Conservation (phyloP, 2,797 vertebrate species). For the Semaprochilodus insignis region DNA sequence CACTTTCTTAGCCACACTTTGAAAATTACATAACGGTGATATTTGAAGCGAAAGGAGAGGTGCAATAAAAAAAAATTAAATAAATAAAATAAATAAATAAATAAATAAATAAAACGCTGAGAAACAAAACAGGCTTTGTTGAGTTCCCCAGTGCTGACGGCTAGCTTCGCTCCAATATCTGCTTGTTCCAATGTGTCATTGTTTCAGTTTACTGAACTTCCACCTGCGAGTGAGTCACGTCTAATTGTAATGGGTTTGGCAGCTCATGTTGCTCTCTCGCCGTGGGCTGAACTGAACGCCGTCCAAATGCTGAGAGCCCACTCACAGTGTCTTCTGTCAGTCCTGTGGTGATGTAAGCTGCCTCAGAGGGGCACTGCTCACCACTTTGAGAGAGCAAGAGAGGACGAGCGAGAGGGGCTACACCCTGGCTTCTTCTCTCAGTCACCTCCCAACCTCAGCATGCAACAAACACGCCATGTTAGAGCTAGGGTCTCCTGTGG, state of each 20-base stretch:
- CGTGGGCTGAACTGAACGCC: conserved; percentile 55
- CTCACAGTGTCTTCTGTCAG: conserved; percentile 53
- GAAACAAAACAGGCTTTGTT: conserved; percentile 29
- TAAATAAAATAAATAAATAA: too few species aligned
- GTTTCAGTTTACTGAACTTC: conserved; percentile 40
- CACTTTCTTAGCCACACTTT: conserved; percentile 33
- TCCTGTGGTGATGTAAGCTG: conserved; percentile 51
- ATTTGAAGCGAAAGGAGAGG: conserved; percentile 15
- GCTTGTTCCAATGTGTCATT: conserved; percentile 36
- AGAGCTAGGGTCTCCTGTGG: conserved; percentile 63
- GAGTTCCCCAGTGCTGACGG: background rate
- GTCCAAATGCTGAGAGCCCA: conserved; percentile 53
- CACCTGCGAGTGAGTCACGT: conserved; percentile 57
- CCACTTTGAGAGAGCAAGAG: background rate
- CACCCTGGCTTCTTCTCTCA: conserved; percentile 33
- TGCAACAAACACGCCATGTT: conserved; percentile 53
- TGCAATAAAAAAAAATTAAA: background rate
- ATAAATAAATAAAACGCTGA: too few species aligned
- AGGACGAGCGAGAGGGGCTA: conserved; percentile 20
- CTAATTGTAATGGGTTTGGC: conserved; percentile 53
- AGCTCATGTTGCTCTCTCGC: conserved; percentile 40
- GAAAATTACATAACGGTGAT: conserved; percentile 27
- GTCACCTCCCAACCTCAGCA: conserved; percentile 40
- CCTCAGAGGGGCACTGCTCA: conserved; percentile 46
- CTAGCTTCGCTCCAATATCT: conserved; percentile 9